Evolutionary conservation across 2,888 invertebrate genomes (phyloP).

Genomic region (Tridacna crocea): DNA sequence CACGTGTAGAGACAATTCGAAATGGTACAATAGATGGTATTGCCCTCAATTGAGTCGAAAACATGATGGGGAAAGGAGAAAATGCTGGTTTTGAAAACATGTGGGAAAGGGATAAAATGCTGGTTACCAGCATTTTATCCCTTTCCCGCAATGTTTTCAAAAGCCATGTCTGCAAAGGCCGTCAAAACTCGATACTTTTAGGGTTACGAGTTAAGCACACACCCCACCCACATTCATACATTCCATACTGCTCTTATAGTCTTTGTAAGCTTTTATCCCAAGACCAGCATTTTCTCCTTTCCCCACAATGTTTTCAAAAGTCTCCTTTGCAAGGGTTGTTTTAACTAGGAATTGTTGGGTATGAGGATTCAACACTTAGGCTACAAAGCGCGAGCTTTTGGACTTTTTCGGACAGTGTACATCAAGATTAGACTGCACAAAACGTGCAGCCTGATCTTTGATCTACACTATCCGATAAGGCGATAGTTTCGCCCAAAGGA

Average conservation of each 20-base stretch:
- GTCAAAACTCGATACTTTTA: not conserved
- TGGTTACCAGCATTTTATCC: not conserved
- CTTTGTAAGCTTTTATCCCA: not conserved
- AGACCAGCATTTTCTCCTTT: not conserved
- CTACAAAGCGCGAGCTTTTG: not conserved
- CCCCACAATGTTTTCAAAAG: not conserved
- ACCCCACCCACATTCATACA: not conserved
- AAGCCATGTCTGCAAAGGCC: not conserved
- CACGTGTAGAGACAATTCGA: no score
- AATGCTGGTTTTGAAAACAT: not conserved
- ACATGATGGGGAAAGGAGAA: not conserved
- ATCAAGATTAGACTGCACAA: no score
- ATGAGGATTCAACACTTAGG: not conserved
- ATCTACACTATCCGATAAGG: no score
- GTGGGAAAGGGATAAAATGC: not conserved
- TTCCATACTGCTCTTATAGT: not conserved
- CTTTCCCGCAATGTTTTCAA: no score
- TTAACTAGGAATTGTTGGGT: not conserved
- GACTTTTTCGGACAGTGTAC: no score
- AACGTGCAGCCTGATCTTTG: no score
- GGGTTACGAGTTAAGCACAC: not conserved
- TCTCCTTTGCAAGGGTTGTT: no score
- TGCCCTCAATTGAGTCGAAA: no score
- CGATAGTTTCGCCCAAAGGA: no score
- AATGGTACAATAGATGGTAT: no score